These are phyloP conservation scores for Hypolimnas misippus DNA, from an alignment of 2,888 invertebrate genomes.

Conservation along the genomic window DNA sequence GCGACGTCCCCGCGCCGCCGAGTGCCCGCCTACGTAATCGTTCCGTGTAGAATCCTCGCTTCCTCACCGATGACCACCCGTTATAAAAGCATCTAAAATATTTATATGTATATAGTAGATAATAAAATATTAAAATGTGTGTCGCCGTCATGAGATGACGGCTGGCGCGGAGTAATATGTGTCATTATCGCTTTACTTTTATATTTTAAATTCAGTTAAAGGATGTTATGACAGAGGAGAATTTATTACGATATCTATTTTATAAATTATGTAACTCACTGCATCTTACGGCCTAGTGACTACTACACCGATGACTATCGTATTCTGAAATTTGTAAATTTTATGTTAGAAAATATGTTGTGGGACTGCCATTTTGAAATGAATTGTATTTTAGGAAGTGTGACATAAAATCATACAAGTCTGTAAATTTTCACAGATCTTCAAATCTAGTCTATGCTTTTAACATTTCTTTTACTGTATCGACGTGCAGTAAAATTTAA, in stretches of 20 bases:
- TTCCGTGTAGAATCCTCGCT: slow-evolving; percentile 22
- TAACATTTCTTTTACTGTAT: slow-evolving; percentile 53
- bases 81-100: slow-evolving; percentile 28
- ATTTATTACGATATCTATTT: slow-evolving; percentile 28
- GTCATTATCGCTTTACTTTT: slow-evolving; percentile 38
- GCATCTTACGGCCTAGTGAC: slow-evolving; percentile 43
- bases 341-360: slow-evolving; percentile 47
- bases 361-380: slow-evolving; percentile 62
- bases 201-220: slow-evolving; percentile 19
- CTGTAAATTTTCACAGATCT: slow-evolving; percentile 64
- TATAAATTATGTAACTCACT: slow-evolving; percentile 25
- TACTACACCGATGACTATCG: slow-evolving; percentile 11
- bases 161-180: slow-evolving; percentile 32
- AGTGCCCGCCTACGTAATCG: slow-evolving; percentile 8
- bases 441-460: slow-evolving; percentile 75
- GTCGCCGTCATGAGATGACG: slow-evolving; percentile 38
- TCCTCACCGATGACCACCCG: slow-evolving; percentile 17
- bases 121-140: slow-evolving; percentile 31
- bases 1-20: slow-evolving; percentile 12
- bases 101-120: slow-evolving; percentile 44
- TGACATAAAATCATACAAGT: slow-evolving; percentile 51
- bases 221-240: slow-evolving; percentile 17
- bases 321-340: slow-evolving; percentile 28
- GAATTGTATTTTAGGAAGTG: slow-evolving; percentile 57
- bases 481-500: slow-evolving; percentile 52